A percentile compares a stretch with the other conserved stretches of the same genome.
Conservation (phyloP, 1,140 invertebrate species). For the Octopus bimaculoides region DNA sequence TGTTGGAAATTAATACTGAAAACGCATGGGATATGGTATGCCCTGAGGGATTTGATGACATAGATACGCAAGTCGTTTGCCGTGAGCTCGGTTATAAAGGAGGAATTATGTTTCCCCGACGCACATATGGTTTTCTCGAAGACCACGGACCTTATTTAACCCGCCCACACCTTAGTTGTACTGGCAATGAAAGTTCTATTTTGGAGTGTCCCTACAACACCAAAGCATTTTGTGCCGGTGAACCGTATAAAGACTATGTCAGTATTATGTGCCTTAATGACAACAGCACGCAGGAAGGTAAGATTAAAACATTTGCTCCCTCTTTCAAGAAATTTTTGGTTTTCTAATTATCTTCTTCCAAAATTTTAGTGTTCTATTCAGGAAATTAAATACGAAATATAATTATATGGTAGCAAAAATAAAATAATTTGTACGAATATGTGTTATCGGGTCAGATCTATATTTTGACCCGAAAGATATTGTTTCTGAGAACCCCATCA, state of each 20-base stretch:
- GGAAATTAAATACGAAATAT: too few species aligned
- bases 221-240: slow-evolving; percentile 16
- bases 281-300: background rate
- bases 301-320: background rate
- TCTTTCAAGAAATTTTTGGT: too few species aligned
- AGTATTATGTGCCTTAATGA: slow-evolving; percentile 31
- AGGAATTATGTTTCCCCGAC: slow-evolving; percentile 19
- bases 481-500: too few species aligned
- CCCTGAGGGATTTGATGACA: slow-evolving; percentile 70
- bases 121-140: slow-evolving; percentile 56
- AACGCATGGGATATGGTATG: slow-evolving; percentile 70
- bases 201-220: slow-evolving; percentile 62
- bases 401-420: too few species aligned
- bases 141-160: slow-evolving; percentile 48
- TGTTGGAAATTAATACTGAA: slow-evolving; percentile 20
- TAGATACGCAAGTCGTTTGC: slow-evolving; percentile 70
- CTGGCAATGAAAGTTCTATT: slow-evolving; percentile 69
- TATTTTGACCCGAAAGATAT: too few species aligned
- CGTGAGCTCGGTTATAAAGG: slow-evolving; percentile 63
- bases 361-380: too few species aligned
- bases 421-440: too few species aligned
- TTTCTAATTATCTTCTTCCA: too few species aligned
- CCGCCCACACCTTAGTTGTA: slow-evolving; percentile 70
- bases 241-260: slow-evolving; percentile 26
- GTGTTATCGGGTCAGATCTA: too few species aligned